These are phyloP conservation scores for Tautogolabrus adspersus DNA, from an alignment of 2,113 vertebrate genomes.

Conservation along the genomic window DNA sequence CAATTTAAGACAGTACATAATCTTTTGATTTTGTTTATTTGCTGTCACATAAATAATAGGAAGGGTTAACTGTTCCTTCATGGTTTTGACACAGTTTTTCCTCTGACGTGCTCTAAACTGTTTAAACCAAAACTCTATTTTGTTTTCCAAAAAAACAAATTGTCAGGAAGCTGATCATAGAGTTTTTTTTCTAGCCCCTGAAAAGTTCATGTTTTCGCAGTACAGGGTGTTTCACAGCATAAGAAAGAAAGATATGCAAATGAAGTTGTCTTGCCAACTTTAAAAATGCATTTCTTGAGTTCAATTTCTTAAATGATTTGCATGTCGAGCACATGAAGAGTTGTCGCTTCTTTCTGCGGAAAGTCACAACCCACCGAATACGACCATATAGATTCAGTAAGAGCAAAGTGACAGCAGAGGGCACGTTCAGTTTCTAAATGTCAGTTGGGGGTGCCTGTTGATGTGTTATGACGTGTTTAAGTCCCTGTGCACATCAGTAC, in stretches of 20 bases:
- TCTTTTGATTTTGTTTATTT: no score
- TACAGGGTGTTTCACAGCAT: not conserved
- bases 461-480: slow-evolving; percentile 70
- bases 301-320: not conserved
- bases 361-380: slow-evolving; percentile 1
- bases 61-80: no score
- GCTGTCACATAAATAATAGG: no score
- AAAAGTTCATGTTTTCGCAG: not conserved
- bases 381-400: slow-evolving; percentile 4
- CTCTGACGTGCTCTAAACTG: not conserved
- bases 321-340: not conserved
- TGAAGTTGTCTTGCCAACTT: not conserved
- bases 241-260: not conserved
- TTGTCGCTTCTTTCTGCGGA: not conserved
- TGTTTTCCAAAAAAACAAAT: no score
- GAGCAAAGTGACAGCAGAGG: slow-evolving; percentile 30
- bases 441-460: slow-evolving; percentile 45
- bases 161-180: not conserved
- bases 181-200: not conserved
- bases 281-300: not conserved
- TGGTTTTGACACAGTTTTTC: no score
- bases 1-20: no score
- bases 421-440: slow-evolving; percentile 53
- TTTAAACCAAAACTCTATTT: not conserved
- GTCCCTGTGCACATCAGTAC: slow-evolving; percentile 49